Conservation (phyloP, 2,113 vertebrate genomes). For the Colinus virginianus region DNA sequence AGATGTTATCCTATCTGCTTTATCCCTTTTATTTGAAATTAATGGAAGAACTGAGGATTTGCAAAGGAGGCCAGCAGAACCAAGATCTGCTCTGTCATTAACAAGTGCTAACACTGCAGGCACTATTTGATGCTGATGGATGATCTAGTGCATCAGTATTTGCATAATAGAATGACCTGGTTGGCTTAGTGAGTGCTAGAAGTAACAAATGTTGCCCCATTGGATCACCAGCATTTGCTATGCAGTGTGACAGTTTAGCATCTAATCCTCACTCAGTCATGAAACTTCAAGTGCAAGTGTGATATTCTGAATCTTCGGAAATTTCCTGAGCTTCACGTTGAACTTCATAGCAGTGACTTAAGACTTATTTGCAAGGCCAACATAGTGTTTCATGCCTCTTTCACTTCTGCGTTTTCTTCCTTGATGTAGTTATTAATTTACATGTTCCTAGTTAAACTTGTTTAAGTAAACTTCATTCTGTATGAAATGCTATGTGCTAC, state of each 20-base stretch:
- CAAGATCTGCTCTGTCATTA: neutral
- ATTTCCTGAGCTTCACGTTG: neutral
- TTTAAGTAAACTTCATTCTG: neutral
- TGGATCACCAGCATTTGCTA: neutral
- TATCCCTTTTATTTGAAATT: neutral
- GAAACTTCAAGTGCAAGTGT: neutral
- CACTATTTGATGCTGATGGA: fast-evolving
- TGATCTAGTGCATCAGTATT: neutral
- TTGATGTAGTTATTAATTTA: neutral
- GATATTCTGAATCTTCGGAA: neutral
- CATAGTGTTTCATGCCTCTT: neutral
- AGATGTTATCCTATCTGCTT: neutral
- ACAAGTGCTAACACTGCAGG: neutral
- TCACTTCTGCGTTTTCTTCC: neutral
- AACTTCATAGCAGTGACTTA: neutral
- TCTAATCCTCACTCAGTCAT: neutral
- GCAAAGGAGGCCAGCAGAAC: neutral
- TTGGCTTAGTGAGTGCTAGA: neutral
- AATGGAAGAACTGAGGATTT: fast-evolving
- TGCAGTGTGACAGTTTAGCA: neutral
- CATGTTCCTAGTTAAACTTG: neutral
- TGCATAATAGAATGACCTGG: neutral
- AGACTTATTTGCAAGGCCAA: neutral
- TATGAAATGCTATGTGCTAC: neutral
- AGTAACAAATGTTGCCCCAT: neutral